These are phyloP conservation scores for Aix galericulata DNA, from an alignment of 2,113 vertebrate genomes.

Conservation along the genomic window DNA sequence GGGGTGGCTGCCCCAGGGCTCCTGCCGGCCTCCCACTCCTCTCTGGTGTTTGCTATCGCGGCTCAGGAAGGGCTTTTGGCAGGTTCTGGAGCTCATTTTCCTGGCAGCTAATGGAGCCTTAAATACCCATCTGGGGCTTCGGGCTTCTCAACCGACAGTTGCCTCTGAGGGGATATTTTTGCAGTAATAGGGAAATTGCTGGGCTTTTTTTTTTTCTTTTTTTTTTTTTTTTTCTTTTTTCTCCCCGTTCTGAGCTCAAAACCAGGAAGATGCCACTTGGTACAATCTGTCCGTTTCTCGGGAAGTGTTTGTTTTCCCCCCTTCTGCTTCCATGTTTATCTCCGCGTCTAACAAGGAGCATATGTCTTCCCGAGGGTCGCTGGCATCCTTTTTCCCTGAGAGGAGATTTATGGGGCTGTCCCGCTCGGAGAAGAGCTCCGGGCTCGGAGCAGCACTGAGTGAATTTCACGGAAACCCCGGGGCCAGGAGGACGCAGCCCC, in stretches of 20 bases:
- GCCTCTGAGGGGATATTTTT: constrained; percentile 13
- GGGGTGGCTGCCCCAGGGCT: not conserved
- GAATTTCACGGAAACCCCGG: not conserved
- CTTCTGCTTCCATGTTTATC: constrained; percentile 16
- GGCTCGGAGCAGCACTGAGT: not conserved
- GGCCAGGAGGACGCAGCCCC: not conserved
- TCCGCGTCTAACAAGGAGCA: not conserved
- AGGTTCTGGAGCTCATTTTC: constrained; percentile 32
- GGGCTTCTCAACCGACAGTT: not conserved
- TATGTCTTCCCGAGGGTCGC: not conserved
- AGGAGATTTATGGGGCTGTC: not conserved
- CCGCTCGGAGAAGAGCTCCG: not conserved
- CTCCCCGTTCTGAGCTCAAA: not conserved
- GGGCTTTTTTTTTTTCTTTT: not conserved
- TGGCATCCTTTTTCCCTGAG: not conserved
- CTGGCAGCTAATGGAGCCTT: constrained; percentile 50
- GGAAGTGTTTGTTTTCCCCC: constrained; percentile 32
- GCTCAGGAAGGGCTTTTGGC: constrained; percentile 30
- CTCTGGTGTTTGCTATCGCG: not conserved
- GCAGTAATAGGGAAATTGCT: not conserved
- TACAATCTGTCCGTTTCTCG: not conserved
- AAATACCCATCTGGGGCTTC: constrained; percentile 31
- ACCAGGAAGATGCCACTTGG: not conserved
- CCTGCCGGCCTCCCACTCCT: not conserved
- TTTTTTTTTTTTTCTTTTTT: not conserved